Evolutionary conservation across 1,140 invertebrate genomes (phyloP), one percentile per base, ranked within the genome.

Genomic region (Scaptodrosophila lebanonensis): DNA sequence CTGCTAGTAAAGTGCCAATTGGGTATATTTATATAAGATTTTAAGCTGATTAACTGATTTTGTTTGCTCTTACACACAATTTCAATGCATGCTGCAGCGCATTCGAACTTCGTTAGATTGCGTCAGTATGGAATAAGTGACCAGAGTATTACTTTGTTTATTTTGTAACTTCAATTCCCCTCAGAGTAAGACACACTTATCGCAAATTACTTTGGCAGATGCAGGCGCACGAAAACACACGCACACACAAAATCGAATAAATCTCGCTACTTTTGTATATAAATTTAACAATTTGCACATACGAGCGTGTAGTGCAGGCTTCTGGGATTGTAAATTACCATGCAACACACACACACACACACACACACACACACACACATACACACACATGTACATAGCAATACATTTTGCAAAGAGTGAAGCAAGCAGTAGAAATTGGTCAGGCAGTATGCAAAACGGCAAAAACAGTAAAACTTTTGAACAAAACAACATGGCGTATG

Each of bases 161-260:
- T 40, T 58, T 49, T 45, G 18, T 6, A 30, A 18, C 18, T 2
- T 48, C 8, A 8, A 79, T 77, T 83, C 77, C 68, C 77, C 62
- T 69, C 79, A 73, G 79, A 77, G 73, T 77, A 72, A 79, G 62
- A 83, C 71, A 72, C 77, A 83, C 77, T 83, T 83, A 83, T 83
- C 77, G 72, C 77, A 83, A 82, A 83, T 83, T 83, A 83, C 77
- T 82, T 82, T 82, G 66, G 70, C 76, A 82, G 73, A 79, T 82
- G 70, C 61, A 83, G 54, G 54, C 61, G 52, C 48, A 39, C 5
- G 17, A 2, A 38, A n/a, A 25, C 16, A 29, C n/a, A n/a, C n/a
- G n/a, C n/a, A n/a, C n/a, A n/a, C n/a, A n/a, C n/a, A n/a, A n/a
- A n/a, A n/a, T n/a, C n/a, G n/a, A n/a, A n/a, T n/a, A n/a, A n/a